Base-by-base conservation (phyloP, 1,140 invertebrate species). In the Cherax quadricarinatus region DNA sequence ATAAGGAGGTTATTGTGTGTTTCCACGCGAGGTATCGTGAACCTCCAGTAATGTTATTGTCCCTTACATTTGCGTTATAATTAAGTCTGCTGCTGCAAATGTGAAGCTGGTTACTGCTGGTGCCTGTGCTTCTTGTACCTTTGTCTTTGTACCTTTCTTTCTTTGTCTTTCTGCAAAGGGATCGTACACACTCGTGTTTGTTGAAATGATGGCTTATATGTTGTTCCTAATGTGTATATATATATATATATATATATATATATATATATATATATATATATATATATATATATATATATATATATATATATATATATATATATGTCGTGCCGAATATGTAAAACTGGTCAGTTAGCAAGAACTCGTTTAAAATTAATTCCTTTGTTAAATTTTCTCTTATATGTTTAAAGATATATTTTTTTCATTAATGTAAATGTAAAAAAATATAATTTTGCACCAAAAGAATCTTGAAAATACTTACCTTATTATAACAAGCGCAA, bases 221-320 rank as follows among this genome's bases (percentile, higher is more conserved):
- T n/a, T n/a, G n/a, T n/a, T n/a, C n/a, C n/a, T n/a, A n/a, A 48
- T 30, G 48, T n/a, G 2, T 48, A 16, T 51, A 51, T 41, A 80
- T 41, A 80, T 80, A 48, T 51, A 48, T 80, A 41, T 80, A 51
- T 80, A 80, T 48, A 48, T 48, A 80, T 83, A 60, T 51, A 83
- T 83, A 83, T 83, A 57, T 9, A 57, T 57, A 82, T 82, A 82
- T 82, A 82, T 82, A 82, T 82, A 82, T 82, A 82, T 82, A 82
- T 82, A 82, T 51, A 82, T 82, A 82, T 82, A 82, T 82, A 82
- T 82, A 82, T 82, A 82, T 82, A 82, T 82, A 82, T 82, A 82
- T 82, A 82, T 10, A 82, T 49, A 82, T 82, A 82, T 41, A 51
- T 48, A n/a, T n/a, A n/a, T n/a, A n/a, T n/a, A n/a, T n/a, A n/a